phyloP scores from a whole-genome alignment of 2,888 invertebrate genomes.

The Tetramorium bicarinatum region DNA sequence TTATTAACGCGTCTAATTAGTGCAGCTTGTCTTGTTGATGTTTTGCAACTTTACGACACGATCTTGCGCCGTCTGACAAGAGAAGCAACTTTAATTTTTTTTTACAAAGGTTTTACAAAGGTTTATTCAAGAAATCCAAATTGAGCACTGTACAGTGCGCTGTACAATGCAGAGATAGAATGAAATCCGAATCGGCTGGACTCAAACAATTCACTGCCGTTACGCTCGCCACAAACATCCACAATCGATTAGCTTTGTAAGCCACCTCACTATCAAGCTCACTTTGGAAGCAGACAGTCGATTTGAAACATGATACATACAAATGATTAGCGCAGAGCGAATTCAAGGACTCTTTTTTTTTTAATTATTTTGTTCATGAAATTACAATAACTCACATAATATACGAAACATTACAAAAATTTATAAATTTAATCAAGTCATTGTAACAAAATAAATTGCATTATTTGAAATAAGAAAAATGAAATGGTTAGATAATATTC shows the following conservation, averaged over 20 bases:
- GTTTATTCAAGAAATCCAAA: neutral
- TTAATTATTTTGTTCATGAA: neutral
- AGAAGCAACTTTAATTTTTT: neutral
- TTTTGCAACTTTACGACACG: conserved; percentile 18
- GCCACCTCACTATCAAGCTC: conserved; percentile 23
- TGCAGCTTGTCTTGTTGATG: conserved; percentile 60
- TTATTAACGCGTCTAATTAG: conserved; percentile 60
- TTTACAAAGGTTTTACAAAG: neutral
- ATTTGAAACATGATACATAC: conserved; percentile 14
- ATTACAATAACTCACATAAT: neutral
- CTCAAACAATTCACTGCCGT: conserved; percentile 17
- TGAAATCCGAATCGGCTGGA: neutral
- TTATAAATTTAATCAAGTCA: neutral
- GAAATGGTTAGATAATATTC: neutral
- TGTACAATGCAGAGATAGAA: neutral
- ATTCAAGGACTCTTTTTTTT: neutral
- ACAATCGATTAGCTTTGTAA: conserved; percentile 43
- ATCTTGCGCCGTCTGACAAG: conserved; percentile 38
- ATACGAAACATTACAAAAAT: neutral
- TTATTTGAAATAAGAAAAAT: neutral
- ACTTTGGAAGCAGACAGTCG: conserved; percentile 14
- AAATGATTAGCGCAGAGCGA: neutral
- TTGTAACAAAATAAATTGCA: neutral
- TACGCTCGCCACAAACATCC: conserved; percentile 32
- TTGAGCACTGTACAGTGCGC: neutral